Conservation (phyloP, 2,113 vertebrate genomes). For the Noturus placidus region DNA sequence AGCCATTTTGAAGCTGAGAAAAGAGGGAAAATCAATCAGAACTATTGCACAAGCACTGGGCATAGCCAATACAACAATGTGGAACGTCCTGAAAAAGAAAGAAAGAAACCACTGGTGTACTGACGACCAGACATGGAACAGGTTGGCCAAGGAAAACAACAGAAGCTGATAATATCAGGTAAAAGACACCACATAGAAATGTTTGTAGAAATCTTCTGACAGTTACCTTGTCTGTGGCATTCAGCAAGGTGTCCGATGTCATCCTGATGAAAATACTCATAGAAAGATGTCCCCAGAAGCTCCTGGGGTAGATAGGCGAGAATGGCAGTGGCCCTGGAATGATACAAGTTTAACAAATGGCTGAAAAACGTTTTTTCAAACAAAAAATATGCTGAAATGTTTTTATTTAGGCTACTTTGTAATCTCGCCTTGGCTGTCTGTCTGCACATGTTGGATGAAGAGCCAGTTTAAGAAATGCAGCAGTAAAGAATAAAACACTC, state of each 20-base stretch:
- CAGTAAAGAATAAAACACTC: background rate
- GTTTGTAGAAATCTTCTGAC: background rate
- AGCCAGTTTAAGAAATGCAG: background rate
- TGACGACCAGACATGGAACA: no score
- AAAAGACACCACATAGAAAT: background rate
- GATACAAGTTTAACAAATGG: background rate
- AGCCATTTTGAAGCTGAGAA: no score
- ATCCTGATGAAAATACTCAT: conserved; percentile 98
- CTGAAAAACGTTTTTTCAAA: background rate
- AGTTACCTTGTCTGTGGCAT: conserved; percentile 92
- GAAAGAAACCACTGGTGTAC: no score
- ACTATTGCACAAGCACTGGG: no score
- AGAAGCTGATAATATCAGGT: no score
- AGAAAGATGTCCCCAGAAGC: conserved; percentile 97
- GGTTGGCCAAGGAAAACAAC: no score
- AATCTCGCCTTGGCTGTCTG: background rate
- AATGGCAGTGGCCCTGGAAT: conserved; percentile 90
- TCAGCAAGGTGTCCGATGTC: conserved; percentile 95
- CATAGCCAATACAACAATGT: no score
- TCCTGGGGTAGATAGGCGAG: conserved; percentile 98
- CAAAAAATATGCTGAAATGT: no score
- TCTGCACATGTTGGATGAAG: background rate
- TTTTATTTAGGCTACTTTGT: background rate
- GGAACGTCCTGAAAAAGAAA: no score
- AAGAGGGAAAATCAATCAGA: no score